Base-by-base conservation (phyloP, 1,140 invertebrate species). In the Drosophila neocordata region DNA sequence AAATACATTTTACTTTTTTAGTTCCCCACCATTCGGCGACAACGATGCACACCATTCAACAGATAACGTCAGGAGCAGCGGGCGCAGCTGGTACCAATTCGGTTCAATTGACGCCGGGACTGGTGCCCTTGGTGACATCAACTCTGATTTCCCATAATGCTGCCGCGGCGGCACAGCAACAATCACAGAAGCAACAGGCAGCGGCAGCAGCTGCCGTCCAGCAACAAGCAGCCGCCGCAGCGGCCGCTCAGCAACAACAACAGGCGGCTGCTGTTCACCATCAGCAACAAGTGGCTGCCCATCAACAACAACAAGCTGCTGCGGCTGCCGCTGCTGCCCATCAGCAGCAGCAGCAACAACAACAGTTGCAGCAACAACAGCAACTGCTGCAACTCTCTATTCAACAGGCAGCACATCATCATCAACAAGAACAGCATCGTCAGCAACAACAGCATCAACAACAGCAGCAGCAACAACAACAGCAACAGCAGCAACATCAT, bases 11-110 rank as follows among this genome's bases (percentile, higher is more conserved):
- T 65, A 61, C 68, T 52, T 12, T 88, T 77, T 56, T 74, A 90
- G 85, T 89, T 77, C 90, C 90, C 18, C 85, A 90, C 69, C 91
- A 92, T 60, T 77, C 84, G 64, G 64, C 81, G 56, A 85, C 81
- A 38, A 91, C 90, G 20, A 91, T 91, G 88, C 90, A 91, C 68
- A 91, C 90, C 53, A 91, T 91, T 48, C 90, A 77, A 76, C 91
- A 76, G 79, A 92, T 84, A 75, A 92, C 84, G 62, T 85, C 77
- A 35, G 91, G 79, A 48, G 87, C 84, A 41, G 80, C 82, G 24
- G 71, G 69, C 8, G 73, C 74, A 24, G 81, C 73, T 22, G 84
- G 64, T 20, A 81, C 81, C 38, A 82, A 79, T 66, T 82, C 90
- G 48, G 84, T 89, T n/a, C 89, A 90, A 71, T 51, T 91, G 55